These are phyloP conservation scores for Liasis olivaceus DNA, from an alignment of 2,797 vertebrate genomes.

Conservation along the genomic window DNA sequence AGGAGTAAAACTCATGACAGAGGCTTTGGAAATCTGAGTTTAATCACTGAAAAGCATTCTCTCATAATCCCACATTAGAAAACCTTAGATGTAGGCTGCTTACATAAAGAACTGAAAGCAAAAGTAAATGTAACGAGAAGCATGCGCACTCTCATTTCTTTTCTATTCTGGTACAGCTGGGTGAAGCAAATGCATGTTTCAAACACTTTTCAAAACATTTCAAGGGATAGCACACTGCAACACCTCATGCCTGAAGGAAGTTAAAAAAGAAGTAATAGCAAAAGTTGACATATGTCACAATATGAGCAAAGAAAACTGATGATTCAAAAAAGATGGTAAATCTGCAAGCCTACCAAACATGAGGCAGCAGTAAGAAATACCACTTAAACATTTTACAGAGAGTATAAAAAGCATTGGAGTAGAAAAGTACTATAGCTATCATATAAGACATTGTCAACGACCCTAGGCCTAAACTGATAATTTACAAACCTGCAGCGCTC, in stretches of 20 bases:
- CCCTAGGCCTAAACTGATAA: too few relatives aligned
- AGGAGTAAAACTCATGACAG: not conserved
- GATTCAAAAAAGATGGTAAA: not conserved
- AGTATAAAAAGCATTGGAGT: not conserved
- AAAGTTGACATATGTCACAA: not conserved
- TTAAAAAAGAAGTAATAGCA: not conserved
- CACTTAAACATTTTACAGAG: slow-evolving; percentile 49
- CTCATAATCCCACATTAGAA: too few relatives aligned
- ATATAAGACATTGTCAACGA: slow-evolving; percentile 46
- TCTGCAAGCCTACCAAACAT: not conserved
- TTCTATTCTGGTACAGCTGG: not conserved
- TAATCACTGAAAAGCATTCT: not conserved
- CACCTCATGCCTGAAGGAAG: too few relatives aligned
- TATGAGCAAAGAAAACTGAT: not conserved
- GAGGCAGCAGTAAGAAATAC: slow-evolving; percentile 43
- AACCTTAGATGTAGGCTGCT: too few relatives aligned
- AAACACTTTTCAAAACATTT: not conserved
- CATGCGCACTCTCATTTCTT: not conserved
- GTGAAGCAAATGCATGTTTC: too few relatives aligned
- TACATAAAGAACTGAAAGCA: too few relatives aligned
- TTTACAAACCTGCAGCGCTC: too few relatives aligned
- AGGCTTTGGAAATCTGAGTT: not conserved
- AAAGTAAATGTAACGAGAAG: not conserved
- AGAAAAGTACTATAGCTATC: slow-evolving; percentile 35
- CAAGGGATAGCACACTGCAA: not conserved